Base-by-base conservation (phyloP, 1,140 invertebrate genomes). In the Drosophila tsacasi region DNA sequence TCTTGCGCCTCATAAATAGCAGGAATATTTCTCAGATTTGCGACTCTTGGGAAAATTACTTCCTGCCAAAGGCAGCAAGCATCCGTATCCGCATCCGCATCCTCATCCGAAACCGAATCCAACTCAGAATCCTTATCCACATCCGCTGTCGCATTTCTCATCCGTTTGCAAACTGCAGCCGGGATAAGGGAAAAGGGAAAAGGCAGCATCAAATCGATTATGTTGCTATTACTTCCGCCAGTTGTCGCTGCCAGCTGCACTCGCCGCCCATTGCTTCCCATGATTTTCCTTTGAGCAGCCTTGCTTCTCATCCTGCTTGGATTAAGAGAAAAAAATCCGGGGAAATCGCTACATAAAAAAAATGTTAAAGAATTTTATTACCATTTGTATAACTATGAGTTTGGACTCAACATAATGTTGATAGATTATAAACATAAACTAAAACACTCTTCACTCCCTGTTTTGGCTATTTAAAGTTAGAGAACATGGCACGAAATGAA, bases 221-320 rank as follows among this genome's bases (percentile, higher is more conserved):
- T 87, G 84, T 89, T 90, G 84, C 84, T 87, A 87, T 87, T 87
- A 87, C 84, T 87, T 87, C 85, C 84, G 84, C 81, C 84, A 90
- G 81, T 74, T 89, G 84, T 74, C 84, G 73, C 59, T 75, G 64
- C 59, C 84, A 87, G 84, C 76, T 89, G 84, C 81, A 87, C 52
- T 69, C 39, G 47, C 40, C 44, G 39, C 46, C 52, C 47, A 23
- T 8, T n/a, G 35, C 42, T 40, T 62, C 10, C 30, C 47, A 50
- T 25, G 39, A 46, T 37, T 68, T 71, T 67, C 47, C 46, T 72
- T 61, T 73, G 52, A 72, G 23, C 10, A 21, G 19, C 32, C n/a
- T 35, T 42, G 30, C 68, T 17, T 6, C 35, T 39, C 47, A 37
- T 30, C 35, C 46, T 32, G 32, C 50, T 12, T 17, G 12, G 35